Conservation (phyloP, 2,113 vertebrate species). For the Casuarius casuarius region DNA sequence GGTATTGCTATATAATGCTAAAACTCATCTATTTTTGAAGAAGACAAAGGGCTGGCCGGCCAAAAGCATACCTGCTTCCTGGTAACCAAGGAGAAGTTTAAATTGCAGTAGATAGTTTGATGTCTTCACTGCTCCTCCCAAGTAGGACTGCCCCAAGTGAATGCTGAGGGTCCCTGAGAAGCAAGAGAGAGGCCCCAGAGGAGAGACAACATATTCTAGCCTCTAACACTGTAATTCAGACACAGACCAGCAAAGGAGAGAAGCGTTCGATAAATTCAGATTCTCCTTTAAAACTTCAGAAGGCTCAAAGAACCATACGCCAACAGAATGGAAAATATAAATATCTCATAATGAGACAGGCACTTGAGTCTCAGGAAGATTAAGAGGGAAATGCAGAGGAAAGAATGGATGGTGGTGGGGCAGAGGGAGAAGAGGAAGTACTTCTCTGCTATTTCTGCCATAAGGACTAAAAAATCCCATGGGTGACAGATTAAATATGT, state of each 20-base stretch:
- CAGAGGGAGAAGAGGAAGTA: neutral
- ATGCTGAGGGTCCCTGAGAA: neutral
- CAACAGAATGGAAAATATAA: conserved; percentile 30
- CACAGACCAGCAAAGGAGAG: neutral
- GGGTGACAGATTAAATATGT: neutral
- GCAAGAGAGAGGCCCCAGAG: neutral
- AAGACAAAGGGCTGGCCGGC: neutral
- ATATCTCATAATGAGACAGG: conserved; percentile 33
- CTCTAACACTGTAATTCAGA: neutral
- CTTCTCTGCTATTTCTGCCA: neutral
- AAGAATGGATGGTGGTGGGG: neutral
- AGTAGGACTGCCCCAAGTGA: neutral
- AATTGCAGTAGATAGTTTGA: neutral
- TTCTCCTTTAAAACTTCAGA: neutral
- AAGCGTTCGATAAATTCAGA: neutral
- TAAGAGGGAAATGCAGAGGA: neutral
- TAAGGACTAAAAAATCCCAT: neutral
- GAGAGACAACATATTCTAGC: neutral
- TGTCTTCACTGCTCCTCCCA: neutral
- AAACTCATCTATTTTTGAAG: neutral
- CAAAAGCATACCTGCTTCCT: neutral
- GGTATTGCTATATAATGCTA: neutral
- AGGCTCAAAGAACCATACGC: conserved; percentile 36
- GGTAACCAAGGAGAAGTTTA: neutral
- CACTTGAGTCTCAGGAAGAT: conserved; percentile 35